These are phyloP conservation scores for Clostera curtula DNA, from an alignment of 2,888 invertebrate species.

Conservation along the genomic window DNA sequence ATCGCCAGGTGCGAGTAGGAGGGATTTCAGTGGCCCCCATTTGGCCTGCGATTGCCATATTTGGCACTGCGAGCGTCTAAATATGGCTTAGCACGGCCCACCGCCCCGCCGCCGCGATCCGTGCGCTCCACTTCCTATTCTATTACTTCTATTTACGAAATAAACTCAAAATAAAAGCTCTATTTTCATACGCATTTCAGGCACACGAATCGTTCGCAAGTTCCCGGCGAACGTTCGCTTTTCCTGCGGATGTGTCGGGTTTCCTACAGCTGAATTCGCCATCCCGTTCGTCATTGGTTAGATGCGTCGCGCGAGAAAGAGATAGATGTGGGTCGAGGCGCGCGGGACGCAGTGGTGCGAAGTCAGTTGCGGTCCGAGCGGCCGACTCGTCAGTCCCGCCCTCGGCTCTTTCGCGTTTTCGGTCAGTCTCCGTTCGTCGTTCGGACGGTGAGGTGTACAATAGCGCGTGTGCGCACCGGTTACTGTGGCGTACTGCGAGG, in stretches of 20 bases:
- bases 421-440: constrained; percentile 72
- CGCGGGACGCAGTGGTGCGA: constrained; percentile 61
- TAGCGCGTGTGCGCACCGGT: constrained; percentile 70
- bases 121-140: constrained; percentile 66
- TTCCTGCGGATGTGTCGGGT: constrained; percentile 73
- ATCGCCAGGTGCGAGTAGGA: constrained; percentile 76
- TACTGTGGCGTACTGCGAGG: constrained; percentile 77
- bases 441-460: constrained; percentile 69
- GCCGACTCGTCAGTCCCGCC: constrained; percentile 74
- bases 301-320: constrained; percentile 34
- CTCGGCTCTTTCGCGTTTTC: constrained; percentile 69
- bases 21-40: constrained; percentile 87
- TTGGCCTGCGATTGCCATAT: constrained; percentile 86
- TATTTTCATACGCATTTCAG: constrained; percentile 72
- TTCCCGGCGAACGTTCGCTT: constrained; percentile 55
- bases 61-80: constrained; percentile 87
- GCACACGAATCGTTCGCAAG: constrained; percentile 65
- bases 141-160: constrained; percentile 76
- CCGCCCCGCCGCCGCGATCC: constrained; percentile 64
- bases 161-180: constrained; percentile 74
- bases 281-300: constrained; percentile 41
- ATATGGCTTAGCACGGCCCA: constrained; percentile 86
- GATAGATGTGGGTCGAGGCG: constrained; percentile 63
- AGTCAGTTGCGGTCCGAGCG: constrained; percentile 76
- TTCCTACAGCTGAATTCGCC: constrained; percentile 45